Base-by-base conservation (phyloP, 2,888 invertebrate species). In the Diachrysia chrysitis region DNA sequence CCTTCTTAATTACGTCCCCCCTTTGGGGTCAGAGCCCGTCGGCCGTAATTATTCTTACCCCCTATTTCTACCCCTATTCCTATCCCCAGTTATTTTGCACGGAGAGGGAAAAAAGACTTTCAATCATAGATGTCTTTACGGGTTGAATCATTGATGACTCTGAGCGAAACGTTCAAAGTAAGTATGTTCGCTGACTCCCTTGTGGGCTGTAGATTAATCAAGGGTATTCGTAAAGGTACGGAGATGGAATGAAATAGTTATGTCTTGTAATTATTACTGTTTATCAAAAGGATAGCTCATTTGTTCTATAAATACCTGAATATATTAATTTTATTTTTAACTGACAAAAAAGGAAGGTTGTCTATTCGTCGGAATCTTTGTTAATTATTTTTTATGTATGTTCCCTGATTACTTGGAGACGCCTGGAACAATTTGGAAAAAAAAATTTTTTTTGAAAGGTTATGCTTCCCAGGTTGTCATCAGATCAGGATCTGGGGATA, bases 21-120 rank as follows among this genome's bases (percentile, higher is more conserved):
- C 64, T 86, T 82, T 83, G 83, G 56, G 86, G 81, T 78, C 77
- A 82, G 78, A 82, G 82, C 79, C 82, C 84, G 76, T 76, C 81
- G 62, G 70, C 74, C 79, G 87, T 91, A 91, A 92, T 91, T 92
- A 92, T 91, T 89, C 87, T 84, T 81, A 82, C 85, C 87, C 81
- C 82, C 78, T 46, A 69, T 73, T 73, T 58, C 68, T 61, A 73
- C 76, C 71, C 63, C 35, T 68, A 65, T 72, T 58, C 63, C 84
- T 79, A 79, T 85, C 85, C 79, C 80, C 75, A 53, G 60, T 73
- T 71, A 69, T 77, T 77, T 78, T 79, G 70, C 77, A 66, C 68
- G 56, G 56, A 61, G 63, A 70, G 65, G 66, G 73, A 71, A 81
- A 82, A 83, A 86, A 85, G 81, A 71, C 74, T 83, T 84, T 85